phyloP scores from a whole-genome alignment of 2,888 invertebrate species.

The Melanchra persicariae region DNA sequence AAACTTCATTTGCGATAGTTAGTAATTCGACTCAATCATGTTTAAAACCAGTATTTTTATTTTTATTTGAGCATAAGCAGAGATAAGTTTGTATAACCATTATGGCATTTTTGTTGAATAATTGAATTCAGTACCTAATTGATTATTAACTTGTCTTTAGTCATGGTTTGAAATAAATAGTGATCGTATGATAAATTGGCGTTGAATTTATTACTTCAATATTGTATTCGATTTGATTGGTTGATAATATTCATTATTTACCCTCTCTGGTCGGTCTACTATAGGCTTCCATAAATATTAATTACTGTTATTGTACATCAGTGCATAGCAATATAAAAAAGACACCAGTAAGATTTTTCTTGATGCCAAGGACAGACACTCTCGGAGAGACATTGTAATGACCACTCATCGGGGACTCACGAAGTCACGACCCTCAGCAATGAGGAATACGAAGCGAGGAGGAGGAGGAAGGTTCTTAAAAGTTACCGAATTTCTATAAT shows the following conservation, averaged over 20 bases:
- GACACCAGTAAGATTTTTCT: background rate
- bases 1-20: slow-evolving; percentile 9
- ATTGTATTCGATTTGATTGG: background rate
- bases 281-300: no score
- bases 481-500: background rate
- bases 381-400: no score
- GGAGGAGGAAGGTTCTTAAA: no score
- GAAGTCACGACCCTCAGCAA: no score
- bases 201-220: background rate
- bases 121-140: slow-evolving; percentile 3
- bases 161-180: slow-evolving; percentile 9
- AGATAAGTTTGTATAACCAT: background rate
- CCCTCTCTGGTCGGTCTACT: no score
- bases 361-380: no score
- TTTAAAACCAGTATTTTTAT: background rate
- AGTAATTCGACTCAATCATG: background rate
- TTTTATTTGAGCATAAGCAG: background rate
- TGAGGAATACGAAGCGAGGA: no score
- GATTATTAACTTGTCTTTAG: background rate
- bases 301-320: no score
- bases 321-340: background rate
- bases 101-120: background rate
- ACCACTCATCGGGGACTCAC: no score
- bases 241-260: background rate
- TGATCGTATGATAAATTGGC: background rate